Evolutionary conservation across 2,113 vertebrate species (phyloP).

Genomic region (Crotalus horridus): DNA sequence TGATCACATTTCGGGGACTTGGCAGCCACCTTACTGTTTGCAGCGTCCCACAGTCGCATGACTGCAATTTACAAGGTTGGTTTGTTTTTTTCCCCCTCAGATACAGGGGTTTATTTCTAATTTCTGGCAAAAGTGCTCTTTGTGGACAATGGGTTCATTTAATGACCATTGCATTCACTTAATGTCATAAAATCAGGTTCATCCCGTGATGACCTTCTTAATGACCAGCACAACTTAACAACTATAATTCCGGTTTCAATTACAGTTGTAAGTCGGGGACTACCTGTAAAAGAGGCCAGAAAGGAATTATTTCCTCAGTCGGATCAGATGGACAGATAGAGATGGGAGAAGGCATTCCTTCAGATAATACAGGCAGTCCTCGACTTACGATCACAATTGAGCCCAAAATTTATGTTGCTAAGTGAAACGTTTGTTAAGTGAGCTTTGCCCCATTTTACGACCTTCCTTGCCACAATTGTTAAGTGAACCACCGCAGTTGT

Average conservation of each 20-base stretch:
- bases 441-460: not conserved
- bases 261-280: not conserved
- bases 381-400: not conserved
- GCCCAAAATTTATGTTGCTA: not conserved
- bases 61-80: not conserved
- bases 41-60: not conserved
- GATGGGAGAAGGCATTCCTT: not conserved
- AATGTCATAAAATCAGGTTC: not conserved
- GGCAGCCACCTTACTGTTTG: not conserved
- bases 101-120: not conserved
- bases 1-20: not conserved
- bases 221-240: not conserved
- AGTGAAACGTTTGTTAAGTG: not conserved
- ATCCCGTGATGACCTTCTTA: not conserved
- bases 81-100: fast-evolving
- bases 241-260: not conserved
- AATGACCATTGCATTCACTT: not conserved
- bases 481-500: not conserved
- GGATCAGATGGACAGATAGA: not conserved
- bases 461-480: not conserved
- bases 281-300: not conserved
- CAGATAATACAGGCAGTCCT: not conserved
- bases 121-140: not conserved
- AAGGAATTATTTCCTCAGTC: not conserved
- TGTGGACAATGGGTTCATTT: not conserved